These are phyloP conservation scores for Pollenia griseotomentosa DNA, from an alignment of 2,888 invertebrate genomes.

Conservation along the genomic window DNA sequence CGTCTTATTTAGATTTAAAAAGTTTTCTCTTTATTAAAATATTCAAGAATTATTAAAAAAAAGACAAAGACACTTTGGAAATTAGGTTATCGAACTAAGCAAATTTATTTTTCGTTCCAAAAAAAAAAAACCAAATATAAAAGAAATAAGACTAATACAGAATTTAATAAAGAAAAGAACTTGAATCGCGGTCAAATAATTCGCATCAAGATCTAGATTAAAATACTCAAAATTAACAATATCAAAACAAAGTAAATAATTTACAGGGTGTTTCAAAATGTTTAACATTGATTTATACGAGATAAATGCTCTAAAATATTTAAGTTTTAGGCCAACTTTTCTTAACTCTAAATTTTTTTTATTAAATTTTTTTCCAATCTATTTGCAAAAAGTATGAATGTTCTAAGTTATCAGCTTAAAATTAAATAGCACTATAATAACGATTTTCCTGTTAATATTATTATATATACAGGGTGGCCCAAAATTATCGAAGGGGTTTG, in stretches of 20 bases:
- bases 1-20: background rate
- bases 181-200: background rate
- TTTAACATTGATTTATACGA: too few relatives aligned
- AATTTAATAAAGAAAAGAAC: background rate
- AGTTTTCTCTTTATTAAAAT: background rate
- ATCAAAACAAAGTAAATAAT: background rate
- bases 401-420: too few relatives aligned
- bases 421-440: too few relatives aligned
- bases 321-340: too few relatives aligned
- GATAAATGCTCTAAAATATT: too few relatives aligned
- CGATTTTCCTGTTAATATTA: too few relatives aligned
- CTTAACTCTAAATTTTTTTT: too few relatives aligned
- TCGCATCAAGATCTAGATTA: slow-evolving; percentile 4
- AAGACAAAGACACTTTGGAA: slow-evolving; percentile 11
- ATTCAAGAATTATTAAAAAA: background rate
- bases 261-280: background rate
- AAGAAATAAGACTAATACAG: background rate
- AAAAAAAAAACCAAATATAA: slow-evolving; percentile 7
- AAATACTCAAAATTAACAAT: background rate
- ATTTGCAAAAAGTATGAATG: too few relatives aligned
- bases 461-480: too few relatives aligned
- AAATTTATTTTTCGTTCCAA: background rate
- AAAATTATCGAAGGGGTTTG: too few relatives aligned
- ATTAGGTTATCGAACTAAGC: slow-evolving; percentile 51
- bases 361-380: too few relatives aligned